phyloP scores from a whole-genome alignment of 2,797 vertebrate genomes.

The Ceryle rudis region DNA sequence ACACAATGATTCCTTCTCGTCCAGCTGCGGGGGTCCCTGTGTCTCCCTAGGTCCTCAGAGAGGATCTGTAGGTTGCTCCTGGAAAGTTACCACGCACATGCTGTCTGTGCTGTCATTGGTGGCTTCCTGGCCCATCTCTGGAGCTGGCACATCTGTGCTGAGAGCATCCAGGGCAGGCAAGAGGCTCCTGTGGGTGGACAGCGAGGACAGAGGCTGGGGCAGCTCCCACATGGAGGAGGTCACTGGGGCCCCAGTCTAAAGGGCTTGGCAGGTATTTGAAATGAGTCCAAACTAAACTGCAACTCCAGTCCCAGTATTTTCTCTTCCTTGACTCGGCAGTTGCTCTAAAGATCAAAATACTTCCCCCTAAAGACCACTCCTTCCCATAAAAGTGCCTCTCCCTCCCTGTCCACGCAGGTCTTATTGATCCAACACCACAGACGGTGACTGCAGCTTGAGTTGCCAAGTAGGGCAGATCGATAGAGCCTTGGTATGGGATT shows the following conservation, averaged over 20 bases:
- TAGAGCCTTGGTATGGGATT: conserved; percentile 31
- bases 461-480: conserved; percentile 75
- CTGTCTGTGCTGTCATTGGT: not conserved
- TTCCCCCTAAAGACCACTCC: not conserved
- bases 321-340: conserved; percentile 28
- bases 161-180: not conserved
- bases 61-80: not conserved
- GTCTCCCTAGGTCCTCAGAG: not conserved
- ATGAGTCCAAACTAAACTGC: not conserved
- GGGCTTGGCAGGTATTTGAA: conserved; percentile 31
- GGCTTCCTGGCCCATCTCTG: rapidly evolving
- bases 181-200: not conserved
- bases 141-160: not conserved
- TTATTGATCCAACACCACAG: conserved; percentile 61
- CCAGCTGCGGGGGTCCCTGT: not conserved
- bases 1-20: rapidly evolving
- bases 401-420: not conserved
- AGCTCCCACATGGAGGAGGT: not conserved
- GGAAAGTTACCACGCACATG: not conserved
- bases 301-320: not conserved
- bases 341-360: conserved; percentile 14
- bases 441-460: conserved; percentile 44
- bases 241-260: not conserved
- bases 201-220: not conserved
- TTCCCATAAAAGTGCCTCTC: conserved; percentile 7